Conservation (phyloP, 2,797 vertebrate species). For the Alectoris magna region DNA sequence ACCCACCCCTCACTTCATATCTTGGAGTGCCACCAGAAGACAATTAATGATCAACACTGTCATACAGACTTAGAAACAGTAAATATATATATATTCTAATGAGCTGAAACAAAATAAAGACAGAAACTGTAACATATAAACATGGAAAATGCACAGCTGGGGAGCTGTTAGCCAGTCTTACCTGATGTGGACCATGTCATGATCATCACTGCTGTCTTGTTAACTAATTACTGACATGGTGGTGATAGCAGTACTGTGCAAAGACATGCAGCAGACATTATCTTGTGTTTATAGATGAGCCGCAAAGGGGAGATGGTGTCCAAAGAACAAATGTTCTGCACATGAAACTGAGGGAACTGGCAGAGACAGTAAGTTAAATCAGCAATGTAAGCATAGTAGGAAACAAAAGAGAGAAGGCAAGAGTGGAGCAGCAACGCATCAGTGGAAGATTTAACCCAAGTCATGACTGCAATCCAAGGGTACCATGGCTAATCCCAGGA, state of each 20-base stretch:
- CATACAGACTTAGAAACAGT: background rate
- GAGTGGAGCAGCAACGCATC: background rate
- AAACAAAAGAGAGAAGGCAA: background rate
- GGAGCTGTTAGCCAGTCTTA: background rate
- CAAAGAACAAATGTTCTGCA: background rate
- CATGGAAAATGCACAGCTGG: background rate
- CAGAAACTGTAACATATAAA: background rate
- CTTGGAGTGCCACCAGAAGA: background rate
- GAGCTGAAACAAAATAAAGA: background rate
- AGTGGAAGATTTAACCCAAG: background rate
- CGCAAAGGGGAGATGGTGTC: background rate
- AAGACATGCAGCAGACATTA: background rate
- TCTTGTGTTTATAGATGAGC: background rate
- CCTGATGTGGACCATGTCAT: background rate
- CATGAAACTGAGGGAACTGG: background rate
- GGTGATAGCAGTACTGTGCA: background rate
- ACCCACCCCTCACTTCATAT: background rate
- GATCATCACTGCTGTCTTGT: background rate
- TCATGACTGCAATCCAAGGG: background rate
- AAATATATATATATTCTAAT: too few species aligned
- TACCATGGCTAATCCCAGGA: background rate
- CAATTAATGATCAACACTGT: fast-evolving
- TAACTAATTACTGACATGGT: background rate
- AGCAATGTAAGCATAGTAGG: fast-evolving
- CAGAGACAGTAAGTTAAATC: background rate